A percentile compares a stretch with the other conserved stretches of the same genome.
Conservation (phyloP, 2,797 vertebrate species). For the Sparus aurata region DNA sequence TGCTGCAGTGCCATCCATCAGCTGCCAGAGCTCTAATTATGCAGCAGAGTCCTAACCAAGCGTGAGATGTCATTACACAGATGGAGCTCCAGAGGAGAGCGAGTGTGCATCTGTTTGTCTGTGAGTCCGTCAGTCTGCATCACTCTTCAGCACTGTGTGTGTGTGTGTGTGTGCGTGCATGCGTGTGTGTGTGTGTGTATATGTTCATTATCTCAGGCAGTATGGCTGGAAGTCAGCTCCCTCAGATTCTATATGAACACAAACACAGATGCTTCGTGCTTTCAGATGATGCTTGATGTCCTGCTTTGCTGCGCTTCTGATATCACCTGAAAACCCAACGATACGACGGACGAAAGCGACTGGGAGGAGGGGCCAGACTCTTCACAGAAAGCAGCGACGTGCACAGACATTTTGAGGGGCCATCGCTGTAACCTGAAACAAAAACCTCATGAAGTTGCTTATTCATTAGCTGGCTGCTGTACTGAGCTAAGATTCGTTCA, state of each 20-base stretch:
- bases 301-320: constrained; percentile 3
- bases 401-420: no score
- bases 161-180: constrained; percentile 35
- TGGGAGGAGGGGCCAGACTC: not conserved
- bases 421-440: no score
- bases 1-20: constrained; percentile 68
- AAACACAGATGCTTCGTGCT: constrained; percentile 36
- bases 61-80: constrained; percentile 74
- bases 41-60: constrained; percentile 70
- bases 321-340: not conserved
- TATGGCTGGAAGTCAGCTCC: not conserved
- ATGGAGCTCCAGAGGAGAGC: constrained; percentile 65
- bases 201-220: constrained; percentile 1
- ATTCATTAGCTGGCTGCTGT: no score
- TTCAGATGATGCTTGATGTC: constrained; percentile 2
- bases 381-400: not conserved
- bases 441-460: no score
- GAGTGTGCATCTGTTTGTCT: constrained; percentile 47
- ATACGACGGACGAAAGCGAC: not conserved
- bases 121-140: constrained; percentile 29
- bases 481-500: no score
- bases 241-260: not conserved
- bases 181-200: constrained; percentile 27
- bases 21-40: constrained; percentile 69
- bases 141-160: constrained; percentile 11